phyloP scores from a whole-genome alignment of 2,888 invertebrate genomes.

The Eupithecia subumbrata region DNA sequence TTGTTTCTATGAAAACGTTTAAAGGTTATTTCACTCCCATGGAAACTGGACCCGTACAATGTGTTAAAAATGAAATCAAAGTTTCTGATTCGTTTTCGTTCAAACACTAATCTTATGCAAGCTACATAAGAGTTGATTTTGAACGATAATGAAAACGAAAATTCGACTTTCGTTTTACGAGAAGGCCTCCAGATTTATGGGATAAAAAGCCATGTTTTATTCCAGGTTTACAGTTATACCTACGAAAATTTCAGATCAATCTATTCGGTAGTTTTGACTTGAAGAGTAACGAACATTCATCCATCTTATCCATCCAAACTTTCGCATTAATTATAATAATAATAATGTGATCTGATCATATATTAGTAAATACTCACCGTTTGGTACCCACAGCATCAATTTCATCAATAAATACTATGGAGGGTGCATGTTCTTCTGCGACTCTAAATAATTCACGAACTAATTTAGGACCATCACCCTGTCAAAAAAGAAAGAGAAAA shows the following conservation, averaged over 20 bases:
- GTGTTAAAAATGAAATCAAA: no score
- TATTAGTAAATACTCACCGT: conserved; percentile 74
- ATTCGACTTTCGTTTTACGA: no score
- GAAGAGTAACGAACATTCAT: not conserved
- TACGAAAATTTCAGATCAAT: not conserved
- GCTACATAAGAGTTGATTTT: no score
- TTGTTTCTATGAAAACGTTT: not conserved
- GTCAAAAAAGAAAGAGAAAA: conserved; percentile 38
- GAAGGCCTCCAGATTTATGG: no score
- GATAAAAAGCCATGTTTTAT: not conserved
- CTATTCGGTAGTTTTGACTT: not conserved
- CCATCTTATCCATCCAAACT: not conserved
- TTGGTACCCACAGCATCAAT: conserved; percentile 99
- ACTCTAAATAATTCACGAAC: conserved; percentile 99
- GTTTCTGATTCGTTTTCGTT: no score
- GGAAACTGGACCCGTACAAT: no score
- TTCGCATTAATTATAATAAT: not conserved
- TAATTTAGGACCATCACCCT: conserved; percentile 99
- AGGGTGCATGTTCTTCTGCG: conserved; percentile 99
- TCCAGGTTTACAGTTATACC: not conserved
- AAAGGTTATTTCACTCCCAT: not conserved
- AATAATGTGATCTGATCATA: not conserved
- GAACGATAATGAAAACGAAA: no score
- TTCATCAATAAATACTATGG: conserved; percentile 99
- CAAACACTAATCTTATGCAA: no score